Evolutionary conservation across 1,140 invertebrate genomes (phyloP), one percentile per base, ranked within the genome.

Genomic region (Battus philenor): DNA sequence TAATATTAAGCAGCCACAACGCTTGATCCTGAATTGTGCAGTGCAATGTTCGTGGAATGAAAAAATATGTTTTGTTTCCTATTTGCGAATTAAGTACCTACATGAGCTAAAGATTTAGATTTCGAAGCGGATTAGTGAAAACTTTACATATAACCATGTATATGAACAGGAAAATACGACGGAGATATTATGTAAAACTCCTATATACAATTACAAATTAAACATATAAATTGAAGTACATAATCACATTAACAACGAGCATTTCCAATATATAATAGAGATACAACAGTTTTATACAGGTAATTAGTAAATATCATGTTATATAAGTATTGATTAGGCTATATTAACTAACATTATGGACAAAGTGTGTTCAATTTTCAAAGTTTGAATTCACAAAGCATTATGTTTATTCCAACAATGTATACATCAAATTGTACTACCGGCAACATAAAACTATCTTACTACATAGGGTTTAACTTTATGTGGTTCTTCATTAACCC

Each of bases 81-180:
- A 73, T 76, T 66, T 75, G 74, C 68, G 68, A 78, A 75, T 72
- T 57, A 67, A 63, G 48, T 46, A 49, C 50, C 44, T 76, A 76
- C 47, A 68, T 75, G 70, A 72, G 60, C 59, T 73, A 68, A 36
- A 45, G 33, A 59, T 60, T 58, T 53, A 52, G n/a, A 70, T 65
- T 46, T 62, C 68, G 60, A 80, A 80, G 76, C 76, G 55, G 66
- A 68, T 60, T 61, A 57, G 45, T 67, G 58, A 74, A 73, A 75
- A 68, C 68, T 75, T 47, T 30, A 30, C 49, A 48, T 43, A 61
- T 51, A 56, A 31, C 47, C 50, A 56, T 57, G 57, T 47, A 54
- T 36, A 60, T 30, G 12, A 11, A 11, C 29, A 20, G 52, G 29
- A 59, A 63, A 59, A 36, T 59, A 41, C 53, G 55, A 58, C 59